phyloP scores from a whole-genome alignment of 1,140 invertebrate genomes.

The Trichonephila inaurata region DNA sequence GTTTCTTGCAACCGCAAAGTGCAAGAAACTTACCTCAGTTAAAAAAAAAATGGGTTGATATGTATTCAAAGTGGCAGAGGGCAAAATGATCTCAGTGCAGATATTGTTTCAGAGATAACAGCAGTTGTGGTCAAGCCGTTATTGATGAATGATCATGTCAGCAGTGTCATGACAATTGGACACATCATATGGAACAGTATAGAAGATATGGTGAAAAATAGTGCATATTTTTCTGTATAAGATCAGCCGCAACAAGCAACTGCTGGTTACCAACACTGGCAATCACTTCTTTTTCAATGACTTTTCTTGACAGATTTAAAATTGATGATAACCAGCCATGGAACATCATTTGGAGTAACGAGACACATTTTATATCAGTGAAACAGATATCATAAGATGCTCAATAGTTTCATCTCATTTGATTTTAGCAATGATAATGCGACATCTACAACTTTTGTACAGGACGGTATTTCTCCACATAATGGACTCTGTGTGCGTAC shows the following conservation, averaged over 20 bases:
- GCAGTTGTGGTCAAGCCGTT: no score
- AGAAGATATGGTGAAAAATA: neutral
- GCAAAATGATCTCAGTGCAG: no score
- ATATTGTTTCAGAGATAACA: no score
- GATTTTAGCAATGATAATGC: neutral
- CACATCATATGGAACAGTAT: neutral
- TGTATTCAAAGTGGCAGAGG: no score
- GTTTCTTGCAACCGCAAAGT: no score
- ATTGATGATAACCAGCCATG: no score
- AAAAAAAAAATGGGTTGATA: no score
- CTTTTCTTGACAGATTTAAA: no score
- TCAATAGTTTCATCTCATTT: neutral
- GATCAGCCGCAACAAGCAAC: neutral
- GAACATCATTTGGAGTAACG: neutral
- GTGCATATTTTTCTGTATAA: neutral
- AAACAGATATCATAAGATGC: no score
- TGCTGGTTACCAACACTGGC: neutral
- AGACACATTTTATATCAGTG: neutral
- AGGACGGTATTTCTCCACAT: neutral
- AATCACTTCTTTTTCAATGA: no score
- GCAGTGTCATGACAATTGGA: neutral
- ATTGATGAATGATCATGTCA: neutral
- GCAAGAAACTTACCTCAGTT: no score
- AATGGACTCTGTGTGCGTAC: neutral
- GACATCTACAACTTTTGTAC: neutral